Conservation (phyloP, 1,140 invertebrate species). For the Macrobrachium nipponense region DNA sequence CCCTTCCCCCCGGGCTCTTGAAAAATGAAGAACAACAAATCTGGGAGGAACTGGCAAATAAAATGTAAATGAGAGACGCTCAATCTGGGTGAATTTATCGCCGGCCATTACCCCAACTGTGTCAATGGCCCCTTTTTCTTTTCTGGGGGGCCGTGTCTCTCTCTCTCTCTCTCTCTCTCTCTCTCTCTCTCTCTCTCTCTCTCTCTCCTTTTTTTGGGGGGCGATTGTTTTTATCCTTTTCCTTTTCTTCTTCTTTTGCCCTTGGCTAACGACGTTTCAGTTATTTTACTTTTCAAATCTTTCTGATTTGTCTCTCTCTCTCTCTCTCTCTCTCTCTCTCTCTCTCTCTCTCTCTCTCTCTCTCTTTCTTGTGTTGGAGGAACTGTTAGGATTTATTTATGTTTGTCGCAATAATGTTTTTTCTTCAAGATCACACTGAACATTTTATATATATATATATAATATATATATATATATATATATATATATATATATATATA, state of each 20-base stretch:
- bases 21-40: slow-evolving; percentile 61
- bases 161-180: slow-evolving; percentile 9
- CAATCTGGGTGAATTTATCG: slow-evolving; percentile 60
- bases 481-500: too few relatives aligned
- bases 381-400: too few relatives aligned
- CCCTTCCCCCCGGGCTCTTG: slow-evolving; percentile 1
- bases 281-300: too few relatives aligned
- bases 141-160: not conserved
- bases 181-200: not conserved
- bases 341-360: not conserved
- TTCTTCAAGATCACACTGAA: too few relatives aligned
- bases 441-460: too few relatives aligned
- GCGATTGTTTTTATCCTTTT: too few relatives aligned
- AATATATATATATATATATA: too few relatives aligned
- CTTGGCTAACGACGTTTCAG: too few relatives aligned
- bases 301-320: too few relatives aligned
- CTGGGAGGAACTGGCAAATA: slow-evolving; percentile 56
- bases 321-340: slow-evolving; percentile 2
- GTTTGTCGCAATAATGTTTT: too few relatives aligned
- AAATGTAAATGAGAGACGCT: slow-evolving; percentile 59
- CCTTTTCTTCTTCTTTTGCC: not conserved
- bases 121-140: slow-evolving; percentile 50
- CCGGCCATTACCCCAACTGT: slow-evolving; percentile 49
- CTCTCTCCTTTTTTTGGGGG: not conserved
- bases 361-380: not conserved